Evolutionary conservation across 2,797 vertebrate species (phyloP).

Genomic region (Urocyon cinereoargenteus): DNA sequence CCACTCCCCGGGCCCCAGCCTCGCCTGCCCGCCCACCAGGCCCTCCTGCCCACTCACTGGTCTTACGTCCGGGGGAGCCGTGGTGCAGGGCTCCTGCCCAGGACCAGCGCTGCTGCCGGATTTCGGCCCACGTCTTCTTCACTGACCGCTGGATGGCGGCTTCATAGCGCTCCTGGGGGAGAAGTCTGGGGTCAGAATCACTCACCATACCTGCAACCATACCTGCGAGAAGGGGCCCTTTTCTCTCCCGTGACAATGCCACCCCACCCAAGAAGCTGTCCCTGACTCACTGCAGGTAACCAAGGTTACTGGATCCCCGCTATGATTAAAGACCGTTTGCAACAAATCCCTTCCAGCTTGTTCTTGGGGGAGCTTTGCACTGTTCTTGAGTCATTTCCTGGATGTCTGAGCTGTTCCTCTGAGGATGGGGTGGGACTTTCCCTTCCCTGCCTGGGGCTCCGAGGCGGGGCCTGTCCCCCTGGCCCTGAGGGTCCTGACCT

Average conservation of each 20-base stretch:
- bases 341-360: constrained; percentile 45
- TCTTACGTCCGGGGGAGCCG: constrained; percentile 89
- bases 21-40: neutral
- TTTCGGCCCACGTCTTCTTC: constrained; percentile 99
- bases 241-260: neutral
- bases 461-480: neutral
- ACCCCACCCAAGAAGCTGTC: neutral
- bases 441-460: neutral
- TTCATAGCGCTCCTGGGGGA: constrained; percentile 95
- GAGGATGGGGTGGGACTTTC: constrained; percentile 23
- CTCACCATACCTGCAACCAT: neutral
- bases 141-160: constrained; percentile 94
- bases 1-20: neutral
- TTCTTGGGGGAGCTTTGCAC: constrained; percentile 55
- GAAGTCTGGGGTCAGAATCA: constrained; percentile 20
- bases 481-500: constrained; percentile 38
- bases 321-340: constrained; percentile 42
- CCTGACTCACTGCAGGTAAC: constrained; percentile 64
- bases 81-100: constrained; percentile 95
- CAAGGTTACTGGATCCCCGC: constrained; percentile 36
- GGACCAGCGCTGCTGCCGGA: constrained; percentile 97
- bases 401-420: constrained; percentile 55
- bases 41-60: constrained; percentile 85
- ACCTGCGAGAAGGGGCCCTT: neutral
- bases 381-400: constrained; percentile 80